Evolutionary conservation across 2,113 vertebrate genomes (phyloP).

Genomic region (Egretta garzetta): DNA sequence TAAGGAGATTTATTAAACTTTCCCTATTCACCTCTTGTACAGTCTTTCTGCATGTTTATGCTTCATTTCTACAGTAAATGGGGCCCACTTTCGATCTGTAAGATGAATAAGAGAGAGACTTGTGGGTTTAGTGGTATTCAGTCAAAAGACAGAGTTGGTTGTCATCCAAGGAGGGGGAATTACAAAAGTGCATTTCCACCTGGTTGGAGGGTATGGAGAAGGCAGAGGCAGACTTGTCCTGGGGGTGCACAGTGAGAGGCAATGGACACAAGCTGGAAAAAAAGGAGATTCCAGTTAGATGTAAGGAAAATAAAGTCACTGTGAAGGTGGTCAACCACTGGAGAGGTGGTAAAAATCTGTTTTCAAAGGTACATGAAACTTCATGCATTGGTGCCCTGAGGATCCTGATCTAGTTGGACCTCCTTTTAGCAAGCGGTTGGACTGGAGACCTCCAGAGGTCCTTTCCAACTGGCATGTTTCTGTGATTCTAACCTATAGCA

Average conservation of each 20-base stretch:
- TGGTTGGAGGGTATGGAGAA: neutral
- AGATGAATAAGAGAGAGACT: neutral
- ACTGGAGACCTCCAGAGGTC: neutral
- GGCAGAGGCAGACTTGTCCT: neutral
- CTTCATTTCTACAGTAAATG: neutral
- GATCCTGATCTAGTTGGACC: neutral
- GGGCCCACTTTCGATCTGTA: neutral
- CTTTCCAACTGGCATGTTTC: fast-evolving
- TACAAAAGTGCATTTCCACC: neutral
- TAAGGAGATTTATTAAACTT: neutral
- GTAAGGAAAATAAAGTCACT: neutral
- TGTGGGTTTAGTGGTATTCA: neutral
- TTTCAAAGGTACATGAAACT: neutral
- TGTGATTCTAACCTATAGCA: neutral
- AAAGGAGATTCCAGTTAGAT: neutral
- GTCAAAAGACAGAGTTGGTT: neutral
- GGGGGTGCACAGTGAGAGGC: neutral
- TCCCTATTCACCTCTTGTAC: neutral
- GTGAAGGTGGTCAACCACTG: neutral
- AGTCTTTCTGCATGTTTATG: neutral
- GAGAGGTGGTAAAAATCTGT: neutral
- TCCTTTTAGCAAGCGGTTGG: neutral
- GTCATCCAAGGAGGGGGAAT: neutral
- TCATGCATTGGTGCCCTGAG: fast-evolving
- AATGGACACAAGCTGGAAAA: neutral